These are phyloP conservation scores for Muschampia plurimacula DNA, from an alignment of 2,888 invertebrate species.

Conservation along the genomic window DNA sequence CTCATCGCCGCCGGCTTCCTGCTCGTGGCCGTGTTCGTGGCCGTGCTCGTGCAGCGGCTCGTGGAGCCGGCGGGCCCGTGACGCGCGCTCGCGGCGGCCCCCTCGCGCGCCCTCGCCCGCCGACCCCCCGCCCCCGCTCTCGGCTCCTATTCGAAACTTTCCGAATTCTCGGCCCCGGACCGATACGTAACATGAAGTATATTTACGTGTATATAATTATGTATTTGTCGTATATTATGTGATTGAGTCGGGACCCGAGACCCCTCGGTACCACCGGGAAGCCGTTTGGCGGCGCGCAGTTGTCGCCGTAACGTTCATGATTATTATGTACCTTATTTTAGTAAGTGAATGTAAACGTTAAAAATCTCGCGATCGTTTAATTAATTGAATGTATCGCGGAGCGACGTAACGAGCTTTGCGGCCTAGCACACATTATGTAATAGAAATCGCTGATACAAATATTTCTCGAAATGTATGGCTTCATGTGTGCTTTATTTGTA, in stretches of 20 bases:
- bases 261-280: slow-evolving; percentile 22
- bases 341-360: slow-evolving; percentile 25
- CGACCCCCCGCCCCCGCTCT: slow-evolving; percentile 32
- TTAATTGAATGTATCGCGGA: slow-evolving; percentile 2
- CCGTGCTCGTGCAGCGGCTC: slow-evolving; percentile 86
- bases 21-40: slow-evolving; percentile 83
- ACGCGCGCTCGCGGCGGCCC: slow-evolving; percentile 75
- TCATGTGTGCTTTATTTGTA: slow-evolving; percentile 53
- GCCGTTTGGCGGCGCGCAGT: slow-evolving; percentile 21
- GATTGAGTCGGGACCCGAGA: not conserved
- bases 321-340: slow-evolving; percentile 33
- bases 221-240: slow-evolving; percentile 13
- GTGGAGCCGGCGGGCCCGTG: slow-evolving; percentile 78
- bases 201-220: slow-evolving; percentile 52
- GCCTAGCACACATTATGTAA: slow-evolving; percentile 47
- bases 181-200: slow-evolving; percentile 43
- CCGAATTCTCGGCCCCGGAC: slow-evolving; percentile 36
- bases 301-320: slow-evolving; percentile 26
- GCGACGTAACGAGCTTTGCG: slow-evolving; percentile 41
- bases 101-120: slow-evolving; percentile 70
- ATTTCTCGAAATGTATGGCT: slow-evolving; percentile 2
- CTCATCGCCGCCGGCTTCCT: slow-evolving; percentile 68
- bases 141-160: not conserved
- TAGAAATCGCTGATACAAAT: slow-evolving; percentile 41
- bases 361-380: slow-evolving; percentile 29